Conservation (phyloP, 2,888 invertebrate species). For the Dioctria rufipes region DNA sequence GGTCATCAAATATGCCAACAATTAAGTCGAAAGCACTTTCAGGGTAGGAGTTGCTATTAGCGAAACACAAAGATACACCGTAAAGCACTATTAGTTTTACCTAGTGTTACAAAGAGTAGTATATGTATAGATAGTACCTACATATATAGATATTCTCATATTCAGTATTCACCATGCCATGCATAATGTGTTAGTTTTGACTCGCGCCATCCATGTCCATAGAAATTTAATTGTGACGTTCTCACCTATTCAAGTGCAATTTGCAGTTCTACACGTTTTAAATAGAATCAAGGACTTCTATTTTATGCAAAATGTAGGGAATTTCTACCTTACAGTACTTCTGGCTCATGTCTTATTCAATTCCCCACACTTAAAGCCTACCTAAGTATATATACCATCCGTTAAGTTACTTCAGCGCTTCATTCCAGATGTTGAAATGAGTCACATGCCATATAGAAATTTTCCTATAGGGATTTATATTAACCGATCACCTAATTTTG, state of each 20-base stretch:
- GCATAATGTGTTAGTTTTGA: constrained; percentile 18
- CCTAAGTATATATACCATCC: too few relatives aligned
- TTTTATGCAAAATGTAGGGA: too few relatives aligned
- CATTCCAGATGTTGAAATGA: neutral
- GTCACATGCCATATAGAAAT: neutral
- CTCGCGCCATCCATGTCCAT: neutral
- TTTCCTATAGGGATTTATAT: neutral
- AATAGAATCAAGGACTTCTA: too few relatives aligned
- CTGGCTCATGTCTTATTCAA: neutral
- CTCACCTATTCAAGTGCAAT: too few relatives aligned
- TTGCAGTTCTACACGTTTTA: too few relatives aligned
- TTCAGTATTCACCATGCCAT: neutral
- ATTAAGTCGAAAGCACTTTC: constrained; percentile 33
- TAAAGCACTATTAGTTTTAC: constrained; percentile 12
- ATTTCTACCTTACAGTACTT: too few relatives aligned
- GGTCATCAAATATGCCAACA: constrained; percentile 29
- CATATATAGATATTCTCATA: neutral
- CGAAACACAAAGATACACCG: neutral
- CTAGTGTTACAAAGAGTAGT: neutral
- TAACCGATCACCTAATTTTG: neutral
- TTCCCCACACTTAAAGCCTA: neutral
- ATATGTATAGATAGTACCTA: neutral
- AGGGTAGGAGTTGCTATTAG: constrained; percentile 2
- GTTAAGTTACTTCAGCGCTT: neutral
- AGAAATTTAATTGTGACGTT: neutral